phyloP scores from a whole-genome alignment of 35 echinoderm and acorn worm species.

The Eucidaris tribuloides region DNA sequence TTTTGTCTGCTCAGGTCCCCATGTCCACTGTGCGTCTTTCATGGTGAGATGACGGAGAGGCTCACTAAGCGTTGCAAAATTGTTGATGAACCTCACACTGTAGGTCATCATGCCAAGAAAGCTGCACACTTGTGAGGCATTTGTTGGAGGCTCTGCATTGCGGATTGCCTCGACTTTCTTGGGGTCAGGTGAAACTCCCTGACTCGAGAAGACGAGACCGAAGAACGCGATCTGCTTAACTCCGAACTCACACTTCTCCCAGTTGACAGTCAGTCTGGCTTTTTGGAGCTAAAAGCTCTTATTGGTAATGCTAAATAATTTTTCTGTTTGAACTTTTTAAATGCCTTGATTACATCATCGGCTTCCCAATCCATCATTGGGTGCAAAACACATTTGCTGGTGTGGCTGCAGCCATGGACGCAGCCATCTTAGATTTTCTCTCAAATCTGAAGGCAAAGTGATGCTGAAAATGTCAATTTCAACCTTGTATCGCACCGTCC shows the following conservation, averaged over 20 bases:
- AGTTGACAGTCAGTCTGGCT: conserved; percentile 29
- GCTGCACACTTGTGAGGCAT: conserved; percentile 37
- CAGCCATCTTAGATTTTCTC: no score
- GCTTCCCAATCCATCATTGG: no score
- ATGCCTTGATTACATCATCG: no score
- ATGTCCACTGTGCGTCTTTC: not conserved
- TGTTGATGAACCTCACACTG: conserved; percentile 19
- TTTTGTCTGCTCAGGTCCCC: not conserved
- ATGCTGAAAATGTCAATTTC: no score
- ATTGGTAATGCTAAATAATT: no score
- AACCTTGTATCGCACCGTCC: no score
- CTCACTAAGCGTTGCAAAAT: conserved; percentile 32
- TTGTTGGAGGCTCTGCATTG: conserved; percentile 15
- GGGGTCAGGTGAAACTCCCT: conserved; percentile 59
- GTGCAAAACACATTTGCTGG: no score
- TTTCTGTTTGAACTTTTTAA: no score
- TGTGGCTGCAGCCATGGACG: no score
- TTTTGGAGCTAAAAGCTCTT: no score
- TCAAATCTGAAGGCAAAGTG: no score
- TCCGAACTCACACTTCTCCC: conserved; percentile 53
- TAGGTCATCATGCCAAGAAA: conserved; percentile 65
- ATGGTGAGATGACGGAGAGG: conserved; percentile 30
- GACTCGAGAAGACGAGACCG: conserved; percentile 31
- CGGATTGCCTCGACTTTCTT: conserved; percentile 46
- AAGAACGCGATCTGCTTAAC: conserved; percentile 36